Evolutionary conservation across 2,888 invertebrate species (phyloP).

Genomic region (Taphrorychus bicolor): DNA sequence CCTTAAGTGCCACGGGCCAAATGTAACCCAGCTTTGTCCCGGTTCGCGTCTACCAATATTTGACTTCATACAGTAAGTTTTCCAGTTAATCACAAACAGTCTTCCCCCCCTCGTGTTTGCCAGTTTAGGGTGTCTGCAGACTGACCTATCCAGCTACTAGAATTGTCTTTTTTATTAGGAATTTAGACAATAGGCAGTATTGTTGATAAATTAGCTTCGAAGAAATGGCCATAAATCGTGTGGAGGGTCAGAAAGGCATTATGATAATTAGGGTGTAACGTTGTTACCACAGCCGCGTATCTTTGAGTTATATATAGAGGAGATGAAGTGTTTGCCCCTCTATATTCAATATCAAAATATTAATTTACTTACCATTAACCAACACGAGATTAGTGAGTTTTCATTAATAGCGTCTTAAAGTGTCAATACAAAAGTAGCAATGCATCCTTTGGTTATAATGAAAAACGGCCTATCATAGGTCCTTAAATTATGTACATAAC

Average conservation of each 20-base stretch:
- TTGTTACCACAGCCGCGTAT: neutral
- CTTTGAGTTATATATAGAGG: neutral
- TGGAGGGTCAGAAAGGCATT: neutral
- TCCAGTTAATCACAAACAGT: constrained; percentile 49
- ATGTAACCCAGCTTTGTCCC: constrained; percentile 57
- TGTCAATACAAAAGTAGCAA: no score
- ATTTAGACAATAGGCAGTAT: neutral
- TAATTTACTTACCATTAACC: no score
- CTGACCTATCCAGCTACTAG: constrained; percentile 10
- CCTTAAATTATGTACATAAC: no score
- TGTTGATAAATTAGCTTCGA: constrained; percentile 2
- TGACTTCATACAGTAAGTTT: constrained; percentile 56
- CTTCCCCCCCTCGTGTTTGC: constrained; percentile 47
- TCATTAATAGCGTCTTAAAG: no score
- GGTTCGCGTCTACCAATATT: constrained; percentile 56
- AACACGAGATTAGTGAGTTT: no score
- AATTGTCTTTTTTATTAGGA: neutral
- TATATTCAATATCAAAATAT: neutral
- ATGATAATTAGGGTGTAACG: neutral
- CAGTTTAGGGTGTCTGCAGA: constrained; percentile 15
- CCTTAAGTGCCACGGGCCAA: constrained; percentile 53
- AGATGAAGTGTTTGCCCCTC: neutral
- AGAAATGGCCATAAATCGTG: neutral
- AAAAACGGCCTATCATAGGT: no score
- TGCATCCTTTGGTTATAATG: no score